Evolutionary conservation across 2,797 vertebrate species (phyloP), one percentile per base, ranked within the genome.

Genomic region (Neosilurus hyrtlii): DNA sequence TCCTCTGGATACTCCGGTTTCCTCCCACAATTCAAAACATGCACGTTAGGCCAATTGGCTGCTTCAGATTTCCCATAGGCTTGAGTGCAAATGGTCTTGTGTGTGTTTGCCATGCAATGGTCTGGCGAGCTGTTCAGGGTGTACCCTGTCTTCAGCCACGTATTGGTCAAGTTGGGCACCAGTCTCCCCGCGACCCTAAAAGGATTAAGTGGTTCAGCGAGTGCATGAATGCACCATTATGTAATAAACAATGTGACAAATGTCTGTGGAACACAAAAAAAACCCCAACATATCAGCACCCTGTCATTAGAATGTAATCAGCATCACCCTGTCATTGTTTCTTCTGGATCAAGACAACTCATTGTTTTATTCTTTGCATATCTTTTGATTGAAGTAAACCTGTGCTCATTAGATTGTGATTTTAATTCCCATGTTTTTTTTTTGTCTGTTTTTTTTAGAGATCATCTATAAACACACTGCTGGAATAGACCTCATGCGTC

Each of bases 381-480:
- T 30, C 18, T 74, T 75, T 59, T 22, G 10, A 75, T 35, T 30
- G 16, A 72, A 51, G 14, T 16, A 56, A 73, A 14, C 51, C 18
- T 73, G 43, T 52, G 12, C n/a, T 72, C n/a, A 24, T 35, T 74
- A 20, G 9, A 30, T 74, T 35, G 20, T 24, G 12, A 24, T 15
- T 49, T 37, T 7, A 43, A 43, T n/a, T 49, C 4, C 0, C 11
- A 14, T n/a, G 18, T 22, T 78, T 24, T 56, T 7, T 52, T 73
- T 11, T 78, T 16, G 51, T 74, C 24, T 51, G 3, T 73, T 43
- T 24, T 70, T 68, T 18, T 49, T 49, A 43, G 86, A 83, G 82
- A 85, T 61, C 83, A 90, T 89, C 82, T 74, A 65, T 86, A 88
- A 89, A 84, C 85, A 80, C 59, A 84, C 81, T 79, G 80, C 80